Evolutionary conservation across 1,140 invertebrate genomes (phyloP), one percentile per base, ranked within the genome.

Genomic region (Tribolium madens): DNA sequence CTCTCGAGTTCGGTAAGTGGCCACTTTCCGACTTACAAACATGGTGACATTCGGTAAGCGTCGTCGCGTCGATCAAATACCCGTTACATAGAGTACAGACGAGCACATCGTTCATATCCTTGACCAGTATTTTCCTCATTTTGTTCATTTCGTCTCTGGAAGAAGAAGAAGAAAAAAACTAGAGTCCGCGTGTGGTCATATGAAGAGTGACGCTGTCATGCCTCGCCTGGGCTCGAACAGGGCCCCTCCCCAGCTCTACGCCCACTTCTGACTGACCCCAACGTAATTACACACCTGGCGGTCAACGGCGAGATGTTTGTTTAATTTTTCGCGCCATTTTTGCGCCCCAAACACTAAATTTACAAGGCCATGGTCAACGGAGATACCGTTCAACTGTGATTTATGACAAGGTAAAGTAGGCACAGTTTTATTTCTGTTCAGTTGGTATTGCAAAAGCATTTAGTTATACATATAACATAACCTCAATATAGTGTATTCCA

Each of bases 21-120:
- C 1, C 18, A 21, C 18, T 21, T 21, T 21, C 18, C 18, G 5
- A 92, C 91, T 92, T 89, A 93, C 92, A 94, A 2, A 93, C 93
- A 87, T 95, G 94, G 15, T 95, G 88, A 87, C 94, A 96, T 84
- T 95, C 94, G 18, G 91, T 91, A 50, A 95, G 91, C 0, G 93
- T 93, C 0, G 93, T 95, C 10, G 94, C 94, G 82, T 96, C 93
- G 46, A 96, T 89, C 72, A 93, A 89, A 82, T 95, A 95, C 18
- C 94, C 94, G 53, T 90, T 89, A 84, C 94, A 95, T 2, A 95
- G 86, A 3, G 88, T 88, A 85, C 94, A 95, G 6, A 91, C 90
- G 52, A 95, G 86, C 83, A 92, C 89, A n/a, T 89, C 87, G 83
- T 94, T 94, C 69, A 95, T 85, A 50, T 94, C 91, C 76, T 84